Base-by-base conservation (phyloP, 2,888 invertebrate species). In the Mimas tiliae region DNA sequence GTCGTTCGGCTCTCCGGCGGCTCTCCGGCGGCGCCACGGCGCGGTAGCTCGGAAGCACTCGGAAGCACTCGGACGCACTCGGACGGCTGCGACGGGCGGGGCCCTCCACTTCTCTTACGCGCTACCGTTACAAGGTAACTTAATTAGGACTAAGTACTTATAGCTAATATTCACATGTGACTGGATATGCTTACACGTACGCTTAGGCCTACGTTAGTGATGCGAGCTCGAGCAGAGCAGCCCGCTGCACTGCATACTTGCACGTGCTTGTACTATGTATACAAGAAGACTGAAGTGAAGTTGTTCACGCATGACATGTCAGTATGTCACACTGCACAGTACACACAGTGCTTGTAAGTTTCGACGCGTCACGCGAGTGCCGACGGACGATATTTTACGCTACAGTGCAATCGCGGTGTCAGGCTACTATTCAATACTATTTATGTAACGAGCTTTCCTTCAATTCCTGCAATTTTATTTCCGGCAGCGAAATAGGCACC, bases 51-150 rank as follows among this genome's bases (percentile, higher is more conserved):
- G 33, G 48, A 12, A 14, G 38, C 38, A 9, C 38, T 7, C 38
- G 38, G 38, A 9, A 1, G 38, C 38, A 38, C 38, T 9, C 38
- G 38, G 27, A 27, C 27, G 27, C 27, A 27, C 34, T 33, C 50
- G 50, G 64, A 27, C 50, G 63, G 63, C 47, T 55, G 47, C 47
- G 38, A 21, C 52, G 51, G 33, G 53, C 64, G 52, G 65, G 47
- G 34, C n/a, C 14, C 38, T 19, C 45, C 64, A 19, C 6, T n/a
- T 19, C 19, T 58, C 27, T 33, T 47, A 45, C 53, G 9, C 9
- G 14, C 47, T 53, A 47, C 42, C 21, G n/a, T 19, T 53, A 47
- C 42, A n/a, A n/a, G n/a, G n/a, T 42, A 38, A 38, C 38, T 58
- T 12, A 38, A 42, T 38, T 38, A 55, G 14, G n/a, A 38, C 14